Base-by-base conservation (phyloP, 2,888 invertebrate species). In the Daptonema setosum region DNA sequence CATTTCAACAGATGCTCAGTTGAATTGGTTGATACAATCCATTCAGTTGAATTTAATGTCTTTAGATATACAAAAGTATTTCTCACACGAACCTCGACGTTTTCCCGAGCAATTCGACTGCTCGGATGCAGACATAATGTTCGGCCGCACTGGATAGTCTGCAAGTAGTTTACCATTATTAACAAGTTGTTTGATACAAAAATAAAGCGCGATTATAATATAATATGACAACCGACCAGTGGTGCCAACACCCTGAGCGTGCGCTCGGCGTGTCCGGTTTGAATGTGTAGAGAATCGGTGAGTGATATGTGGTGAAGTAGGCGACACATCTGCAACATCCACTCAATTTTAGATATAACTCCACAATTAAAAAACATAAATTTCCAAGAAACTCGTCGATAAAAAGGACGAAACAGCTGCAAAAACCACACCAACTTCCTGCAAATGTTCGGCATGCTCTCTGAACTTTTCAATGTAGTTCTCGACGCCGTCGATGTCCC, bases 371-470 rank as follows among this genome's bases (percentile, higher is more conserved):
- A 14, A 45, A n/a, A n/a, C n/a, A n/a, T n/a, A n/a, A n/a, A n/a
- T n/a, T n/a, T n/a, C n/a, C n/a, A n/a, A n/a, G n/a, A n/a, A n/a
- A n/a, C n/a, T n/a, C n/a, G n/a, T n/a, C n/a, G n/a, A n/a, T n/a
- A n/a, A n/a, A n/a, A n/a, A n/a, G n/a, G n/a, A n/a, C n/a, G n/a
- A n/a, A n/a, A n/a, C 54, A 22, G 14, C 28, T 26, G 24, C 48
- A 8, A 43, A n/a, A 14, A n/a, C 17, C 29, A 24, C 17, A 30
- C 47, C 45, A 66, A 90, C 91, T 80, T 97, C 95, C 73, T 93
- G 83, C 70, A 95, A 84, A 74, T 95, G 95, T 75, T 95, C 95
- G 71, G 91, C 84, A 75, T 90, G 88, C 75, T 95, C 93, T 72
- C 87, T 84, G 73, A 95, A 93, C 74, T 84, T 83, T 75, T 87